Conservation (phyloP, 1,140 invertebrate genomes). For the Drosophila takahashii region DNA sequence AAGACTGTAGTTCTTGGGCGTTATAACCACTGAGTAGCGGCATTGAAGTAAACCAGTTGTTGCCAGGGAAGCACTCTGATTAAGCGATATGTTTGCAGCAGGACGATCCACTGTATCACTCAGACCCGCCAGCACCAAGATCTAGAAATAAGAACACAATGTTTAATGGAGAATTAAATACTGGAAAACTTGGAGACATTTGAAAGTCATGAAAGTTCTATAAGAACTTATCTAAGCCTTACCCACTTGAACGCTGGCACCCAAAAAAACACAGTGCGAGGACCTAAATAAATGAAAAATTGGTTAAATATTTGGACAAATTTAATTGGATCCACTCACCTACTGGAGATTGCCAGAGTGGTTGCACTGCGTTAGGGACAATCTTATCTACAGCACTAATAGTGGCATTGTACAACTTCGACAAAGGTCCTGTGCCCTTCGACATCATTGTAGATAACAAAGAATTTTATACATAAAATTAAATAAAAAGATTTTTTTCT, state of each 20-base stretch:
- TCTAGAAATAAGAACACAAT: constrained; percentile 5
- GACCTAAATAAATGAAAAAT: constrained; percentile 29
- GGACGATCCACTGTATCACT: constrained; percentile 54
- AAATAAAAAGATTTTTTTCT: too few relatives aligned
- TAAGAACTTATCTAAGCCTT: not conserved
- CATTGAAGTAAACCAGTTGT: constrained; percentile 55
- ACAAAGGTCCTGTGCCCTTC: constrained; percentile 42
- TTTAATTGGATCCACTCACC: constrained; percentile 17
- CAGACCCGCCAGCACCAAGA: constrained; percentile 54
- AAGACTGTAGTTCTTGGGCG: constrained; percentile 63
- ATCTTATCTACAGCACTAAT: constrained; percentile 35
- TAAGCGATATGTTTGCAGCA: constrained; percentile 46
- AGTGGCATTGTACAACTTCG: constrained; percentile 42
- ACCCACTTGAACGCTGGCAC: constrained; percentile 64
- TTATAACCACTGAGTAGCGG: constrained; percentile 62
- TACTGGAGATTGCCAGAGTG: constrained; percentile 56
- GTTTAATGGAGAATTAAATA: too few relatives aligned
- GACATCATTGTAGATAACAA: constrained; percentile 29
- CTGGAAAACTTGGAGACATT: too few relatives aligned
- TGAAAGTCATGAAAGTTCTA: too few relatives aligned
- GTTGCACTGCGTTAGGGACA: constrained; percentile 38
- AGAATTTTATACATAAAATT: constrained; percentile 2
- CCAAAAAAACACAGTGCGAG: constrained; percentile 68
- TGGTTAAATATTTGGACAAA: not conserved
- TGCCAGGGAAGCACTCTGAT: constrained; percentile 43